phyloP scores from a whole-genome alignment of 2,113 vertebrate genomes.

The Orycteropus afer region DNA sequence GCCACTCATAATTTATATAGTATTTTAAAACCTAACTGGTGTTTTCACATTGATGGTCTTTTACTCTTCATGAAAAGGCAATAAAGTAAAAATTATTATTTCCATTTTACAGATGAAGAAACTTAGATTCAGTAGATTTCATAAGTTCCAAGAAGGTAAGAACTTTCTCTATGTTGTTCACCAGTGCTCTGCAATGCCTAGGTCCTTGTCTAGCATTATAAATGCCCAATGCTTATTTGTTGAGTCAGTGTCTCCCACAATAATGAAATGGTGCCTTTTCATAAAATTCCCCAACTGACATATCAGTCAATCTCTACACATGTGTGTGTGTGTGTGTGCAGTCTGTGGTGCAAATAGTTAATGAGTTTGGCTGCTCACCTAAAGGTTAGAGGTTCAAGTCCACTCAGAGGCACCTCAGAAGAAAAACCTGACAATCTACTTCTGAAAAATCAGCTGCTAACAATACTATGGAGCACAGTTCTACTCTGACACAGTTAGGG shows the following conservation, averaged over 20 bases:
- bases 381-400: neutral
- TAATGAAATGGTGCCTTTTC: neutral
- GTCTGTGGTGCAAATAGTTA: neutral
- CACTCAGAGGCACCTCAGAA: neutral
- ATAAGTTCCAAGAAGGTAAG: neutral
- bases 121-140: neutral
- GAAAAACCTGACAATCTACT: neutral
- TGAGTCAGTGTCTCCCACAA: neutral
- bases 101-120: neutral
- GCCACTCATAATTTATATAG: neutral
- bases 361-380: neutral
- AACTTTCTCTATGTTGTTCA: neutral
- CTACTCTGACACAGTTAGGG: neutral
- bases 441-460: neutral
- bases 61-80: neutral
- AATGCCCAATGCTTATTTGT: neutral
- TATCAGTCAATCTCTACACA: neutral
- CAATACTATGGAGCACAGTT: neutral
- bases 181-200: neutral
- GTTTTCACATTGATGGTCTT: constrained; percentile 1
- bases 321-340: neutral
- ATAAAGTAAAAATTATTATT: neutral
- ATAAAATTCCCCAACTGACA: neutral
- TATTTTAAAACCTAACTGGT: constrained; percentile 17
- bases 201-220: neutral